phyloP scores from a whole-genome alignment of 2,113 vertebrate species.

The Ailurus styani region DNA sequence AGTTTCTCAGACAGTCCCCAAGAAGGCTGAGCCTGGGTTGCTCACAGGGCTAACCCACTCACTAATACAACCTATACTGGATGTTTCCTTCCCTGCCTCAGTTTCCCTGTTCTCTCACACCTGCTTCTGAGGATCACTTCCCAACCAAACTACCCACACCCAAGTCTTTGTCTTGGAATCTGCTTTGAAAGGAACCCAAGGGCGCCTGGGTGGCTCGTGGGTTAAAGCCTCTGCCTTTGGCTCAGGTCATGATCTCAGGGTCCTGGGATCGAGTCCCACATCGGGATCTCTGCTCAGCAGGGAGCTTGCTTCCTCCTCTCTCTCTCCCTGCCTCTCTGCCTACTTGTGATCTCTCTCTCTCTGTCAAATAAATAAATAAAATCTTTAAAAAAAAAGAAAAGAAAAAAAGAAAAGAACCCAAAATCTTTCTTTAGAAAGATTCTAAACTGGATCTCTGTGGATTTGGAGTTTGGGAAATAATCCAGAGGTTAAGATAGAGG shows the following conservation, averaged over 20 bases:
- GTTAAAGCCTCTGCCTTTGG: too few species aligned
- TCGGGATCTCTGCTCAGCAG: too few species aligned
- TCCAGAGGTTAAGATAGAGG: not conserved
- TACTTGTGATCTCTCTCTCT: too few species aligned
- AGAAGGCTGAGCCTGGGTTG: not conserved
- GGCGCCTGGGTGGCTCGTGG: too few species aligned
- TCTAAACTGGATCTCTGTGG: not conserved
- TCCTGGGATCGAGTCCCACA: too few species aligned
- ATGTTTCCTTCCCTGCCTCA: not conserved
- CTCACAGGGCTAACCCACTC: not conserved
- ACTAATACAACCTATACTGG: accelerated
- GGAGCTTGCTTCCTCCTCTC: too few species aligned
- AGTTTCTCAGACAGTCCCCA: not conserved
- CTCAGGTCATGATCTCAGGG: too few species aligned
- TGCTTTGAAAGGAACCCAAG: not conserved
- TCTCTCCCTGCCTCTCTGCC: too few species aligned
- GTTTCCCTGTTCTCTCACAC: not conserved
- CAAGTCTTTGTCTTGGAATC: not conserved
- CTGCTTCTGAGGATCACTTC: not conserved
- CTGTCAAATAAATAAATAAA: too few species aligned
- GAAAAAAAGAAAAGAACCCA: too few species aligned
- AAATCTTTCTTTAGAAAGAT: too few species aligned
- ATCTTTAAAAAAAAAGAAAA: too few species aligned
- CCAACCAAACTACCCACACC: not conserved
- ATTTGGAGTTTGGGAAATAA: not conserved